Evolutionary conservation across 30 jellyfish, hydroid and myxozoan genomes (phyloP).

Genomic region (Turritopsis rubra): DNA sequence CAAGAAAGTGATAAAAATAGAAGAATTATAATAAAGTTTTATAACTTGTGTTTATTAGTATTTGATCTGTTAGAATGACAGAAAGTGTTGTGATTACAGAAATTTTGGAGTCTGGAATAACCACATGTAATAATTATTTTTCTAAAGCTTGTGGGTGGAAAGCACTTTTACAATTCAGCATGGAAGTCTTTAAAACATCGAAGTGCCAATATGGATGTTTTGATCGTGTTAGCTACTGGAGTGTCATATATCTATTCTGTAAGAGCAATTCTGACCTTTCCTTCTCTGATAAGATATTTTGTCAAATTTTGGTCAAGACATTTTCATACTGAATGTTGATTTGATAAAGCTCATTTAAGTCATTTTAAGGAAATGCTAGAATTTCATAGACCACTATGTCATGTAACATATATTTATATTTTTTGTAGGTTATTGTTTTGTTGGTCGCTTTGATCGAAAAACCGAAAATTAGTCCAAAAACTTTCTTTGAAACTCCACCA

Average conservation of each 20-base stretch:
- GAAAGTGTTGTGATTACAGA: no score
- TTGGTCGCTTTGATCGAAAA: slow-evolving; percentile 67
- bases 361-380: neutral
- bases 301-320: no score
- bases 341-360: no score
- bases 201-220: slow-evolving; percentile 91
- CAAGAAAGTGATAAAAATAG: no score
- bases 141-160: slow-evolving; percentile 77
- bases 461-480: slow-evolving; percentile 81
- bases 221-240: slow-evolving; percentile 87
- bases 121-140: neutral
- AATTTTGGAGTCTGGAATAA: neutral
- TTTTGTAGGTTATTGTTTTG: slow-evolving; percentile 67
- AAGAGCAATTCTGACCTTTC: neutral
- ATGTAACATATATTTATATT: no score
- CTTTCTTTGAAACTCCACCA: slow-evolving; percentile 99
- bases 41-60: no score
- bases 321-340: no score
- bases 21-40: no score
- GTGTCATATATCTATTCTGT: slow-evolving; percentile 88
- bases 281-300: neutral
- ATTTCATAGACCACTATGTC: neutral
- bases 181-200: slow-evolving; percentile 74
- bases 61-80: no score
- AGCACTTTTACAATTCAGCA: slow-evolving; percentile 66